phyloP scores from a whole-genome alignment of 2,797 vertebrate species.

The Otolemur crassicaudatus region DNA sequence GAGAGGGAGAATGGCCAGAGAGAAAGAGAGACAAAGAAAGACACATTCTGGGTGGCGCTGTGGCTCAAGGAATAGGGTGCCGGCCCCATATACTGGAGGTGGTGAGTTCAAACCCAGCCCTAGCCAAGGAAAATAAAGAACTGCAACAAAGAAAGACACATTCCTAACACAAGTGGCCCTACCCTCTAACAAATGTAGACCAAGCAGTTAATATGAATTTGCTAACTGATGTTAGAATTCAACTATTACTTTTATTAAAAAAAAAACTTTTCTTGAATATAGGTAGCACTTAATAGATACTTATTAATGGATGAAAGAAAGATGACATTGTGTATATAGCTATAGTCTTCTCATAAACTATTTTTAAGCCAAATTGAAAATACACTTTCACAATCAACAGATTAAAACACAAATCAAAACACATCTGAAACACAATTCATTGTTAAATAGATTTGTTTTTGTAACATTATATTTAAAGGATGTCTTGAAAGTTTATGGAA shows the following conservation, averaged over 20 bases:
- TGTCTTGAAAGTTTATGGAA: background rate
- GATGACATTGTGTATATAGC: background rate
- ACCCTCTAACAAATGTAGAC: background rate
- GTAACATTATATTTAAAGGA: background rate
- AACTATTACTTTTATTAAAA: background rate
- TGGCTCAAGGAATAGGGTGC: too few species aligned
- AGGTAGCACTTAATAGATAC: background rate
- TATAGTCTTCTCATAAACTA: background rate
- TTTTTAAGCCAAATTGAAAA: conserved; percentile 6
- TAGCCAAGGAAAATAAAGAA: too few species aligned
- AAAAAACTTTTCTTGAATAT: background rate
- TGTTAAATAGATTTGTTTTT: conserved; percentile 30
- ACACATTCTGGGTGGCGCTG: too few species aligned
- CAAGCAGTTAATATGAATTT: background rate
- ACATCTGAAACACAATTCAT: background rate
- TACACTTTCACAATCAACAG: background rate
- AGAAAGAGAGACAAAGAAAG: background rate
- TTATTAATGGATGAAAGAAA: background rate
- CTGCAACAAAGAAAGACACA: too few species aligned
- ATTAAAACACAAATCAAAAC: background rate
- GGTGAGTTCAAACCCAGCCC: too few species aligned
- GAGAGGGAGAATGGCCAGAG: background rate
- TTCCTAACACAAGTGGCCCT: background rate
- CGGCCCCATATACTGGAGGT: too few species aligned
- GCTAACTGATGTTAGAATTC: background rate